Evolutionary conservation across 1,140 invertebrate genomes (phyloP).

Genomic region (Caligus rogercresseyi): DNA sequence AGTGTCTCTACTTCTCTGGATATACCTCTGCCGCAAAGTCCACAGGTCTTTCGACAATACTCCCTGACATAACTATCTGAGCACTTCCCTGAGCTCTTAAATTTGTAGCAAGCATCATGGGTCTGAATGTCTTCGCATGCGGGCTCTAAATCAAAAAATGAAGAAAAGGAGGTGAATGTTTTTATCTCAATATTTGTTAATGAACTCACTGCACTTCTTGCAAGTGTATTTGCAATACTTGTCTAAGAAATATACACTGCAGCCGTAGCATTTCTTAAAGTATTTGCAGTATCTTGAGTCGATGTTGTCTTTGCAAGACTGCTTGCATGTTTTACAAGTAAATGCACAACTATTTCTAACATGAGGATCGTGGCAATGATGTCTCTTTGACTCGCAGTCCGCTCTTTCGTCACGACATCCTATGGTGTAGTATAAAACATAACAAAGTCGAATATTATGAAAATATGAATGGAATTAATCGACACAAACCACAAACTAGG

Average conservation of each 20-base stretch:
- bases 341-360: background rate
- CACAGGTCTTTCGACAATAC: background rate
- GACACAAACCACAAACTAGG: background rate
- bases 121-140: background rate
- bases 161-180: background rate
- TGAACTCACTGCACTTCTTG: background rate
- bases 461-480: background rate
- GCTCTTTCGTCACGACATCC: background rate
- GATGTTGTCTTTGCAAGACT: background rate
- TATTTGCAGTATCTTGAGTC: background rate
- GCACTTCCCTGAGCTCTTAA: background rate
- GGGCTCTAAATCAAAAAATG: background rate
- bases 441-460: no score
- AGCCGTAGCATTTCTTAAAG: background rate
- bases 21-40: no score
- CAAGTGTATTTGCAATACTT: background rate
- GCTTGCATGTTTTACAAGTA: background rate
- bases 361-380: background rate
- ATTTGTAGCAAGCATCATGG: background rate
- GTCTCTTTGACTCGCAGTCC: background rate
- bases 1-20: no score
- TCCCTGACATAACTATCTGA: background rate
- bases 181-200: background rate
- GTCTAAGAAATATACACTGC: background rate
- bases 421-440: no score